Percentiles rank a stretch among this genome's conserved stretches.
phyloP scores from a whole-genome alignment of 2,797 vertebrate genomes.

The Pseudomugil tenellus region DNA sequence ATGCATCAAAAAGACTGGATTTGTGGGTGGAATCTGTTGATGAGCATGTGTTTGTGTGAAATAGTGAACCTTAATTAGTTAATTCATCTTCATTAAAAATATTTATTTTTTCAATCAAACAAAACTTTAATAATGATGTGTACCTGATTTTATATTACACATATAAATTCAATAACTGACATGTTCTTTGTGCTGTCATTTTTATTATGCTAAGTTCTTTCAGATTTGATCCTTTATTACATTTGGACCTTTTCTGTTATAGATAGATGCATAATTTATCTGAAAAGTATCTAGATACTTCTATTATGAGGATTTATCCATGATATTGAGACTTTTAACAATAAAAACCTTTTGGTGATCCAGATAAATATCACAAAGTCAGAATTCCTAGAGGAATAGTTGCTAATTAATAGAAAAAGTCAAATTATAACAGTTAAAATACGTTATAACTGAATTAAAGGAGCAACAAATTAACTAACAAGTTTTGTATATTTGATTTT shows the following conservation, averaged over 20 bases:
- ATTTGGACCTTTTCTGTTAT: no score
- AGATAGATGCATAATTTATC: background rate
- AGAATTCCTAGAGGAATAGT: no score
- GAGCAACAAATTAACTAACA: no score
- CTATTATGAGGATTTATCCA: background rate
- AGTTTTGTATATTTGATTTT: conserved; percentile 3
- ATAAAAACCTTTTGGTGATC: no score
- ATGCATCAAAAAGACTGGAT: background rate
- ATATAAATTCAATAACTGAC: background rate
- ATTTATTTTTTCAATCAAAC: background rate
- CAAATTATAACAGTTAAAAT: background rate
- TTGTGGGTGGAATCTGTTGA: background rate
- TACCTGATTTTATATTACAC: background rate
- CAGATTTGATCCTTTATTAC: no score
- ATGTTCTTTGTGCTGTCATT: background rate
- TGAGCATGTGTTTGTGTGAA: background rate
- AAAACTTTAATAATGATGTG: background rate
- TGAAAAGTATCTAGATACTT: background rate
- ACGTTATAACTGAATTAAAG: conserved; percentile 16
- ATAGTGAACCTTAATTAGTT: background rate
- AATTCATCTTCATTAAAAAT: background rate
- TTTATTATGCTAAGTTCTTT: background rate
- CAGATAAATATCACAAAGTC: no score
- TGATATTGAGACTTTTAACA: background rate
- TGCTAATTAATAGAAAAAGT: background rate